Conservation (phyloP, 2,888 invertebrate species). For the Coleophora flavipennella region DNA sequence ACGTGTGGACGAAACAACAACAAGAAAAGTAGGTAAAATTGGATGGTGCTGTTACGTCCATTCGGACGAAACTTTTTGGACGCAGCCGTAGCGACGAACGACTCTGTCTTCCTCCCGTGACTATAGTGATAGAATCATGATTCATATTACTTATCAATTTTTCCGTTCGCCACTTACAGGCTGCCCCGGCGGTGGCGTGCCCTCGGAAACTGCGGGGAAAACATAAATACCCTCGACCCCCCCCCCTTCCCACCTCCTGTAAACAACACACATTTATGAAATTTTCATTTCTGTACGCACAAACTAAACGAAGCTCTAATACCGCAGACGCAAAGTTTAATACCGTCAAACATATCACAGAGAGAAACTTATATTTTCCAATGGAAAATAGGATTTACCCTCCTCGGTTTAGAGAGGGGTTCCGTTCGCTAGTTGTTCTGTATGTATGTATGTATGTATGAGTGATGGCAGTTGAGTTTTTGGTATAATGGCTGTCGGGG, state of each 20-base stretch:
- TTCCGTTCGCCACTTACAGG: constrained; percentile 44
- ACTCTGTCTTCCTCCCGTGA: no score
- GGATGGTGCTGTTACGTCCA: no score
- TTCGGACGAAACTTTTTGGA: no score
- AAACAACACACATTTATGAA: constrained; percentile 52
- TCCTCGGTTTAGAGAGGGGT: constrained; percentile 32
- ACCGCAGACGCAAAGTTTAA: constrained; percentile 43
- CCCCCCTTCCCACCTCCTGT: constrained; percentile 20
- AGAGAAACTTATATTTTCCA: constrained; percentile 31
- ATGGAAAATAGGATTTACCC: constrained; percentile 42
- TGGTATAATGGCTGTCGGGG: constrained; percentile 63
- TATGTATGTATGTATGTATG: no score
- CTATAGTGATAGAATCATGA: constrained; percentile 12
- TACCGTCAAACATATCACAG: constrained; percentile 43
- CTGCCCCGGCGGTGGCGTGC: constrained; percentile 35
- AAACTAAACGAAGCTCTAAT: constrained; percentile 58
- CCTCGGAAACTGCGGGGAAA: constrained; percentile 47
- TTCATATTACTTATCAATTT: constrained; percentile 54
- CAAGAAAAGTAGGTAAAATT: no score
- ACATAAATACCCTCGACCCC: constrained; percentile 35
- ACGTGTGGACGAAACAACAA: no score
- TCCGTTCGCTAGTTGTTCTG: constrained; percentile 26
- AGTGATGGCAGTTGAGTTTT: constrained; percentile 52
- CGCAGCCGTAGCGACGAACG: no score
- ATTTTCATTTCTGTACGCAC: constrained; percentile 65